A percentile compares a stretch with the other conserved stretches of the same genome.
phyloP scores from a whole-genome alignment of 2,888 invertebrate species.

The Heterodera filipjevi region DNA sequence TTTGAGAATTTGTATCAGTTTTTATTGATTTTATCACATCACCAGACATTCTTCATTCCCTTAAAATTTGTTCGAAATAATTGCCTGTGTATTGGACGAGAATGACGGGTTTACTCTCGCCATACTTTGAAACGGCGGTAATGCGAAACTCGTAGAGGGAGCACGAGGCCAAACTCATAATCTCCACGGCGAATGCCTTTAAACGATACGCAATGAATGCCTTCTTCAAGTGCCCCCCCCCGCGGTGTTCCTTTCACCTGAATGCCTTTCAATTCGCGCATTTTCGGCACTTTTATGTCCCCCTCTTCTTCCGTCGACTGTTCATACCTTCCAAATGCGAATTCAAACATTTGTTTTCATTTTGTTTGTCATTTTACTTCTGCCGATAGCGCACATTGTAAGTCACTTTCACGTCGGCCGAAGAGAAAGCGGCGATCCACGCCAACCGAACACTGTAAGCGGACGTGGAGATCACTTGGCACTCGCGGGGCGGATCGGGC shows the following conservation, averaged over 20 bases:
- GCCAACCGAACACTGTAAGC: slow-evolving; percentile 63
- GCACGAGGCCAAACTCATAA: slow-evolving; percentile 63
- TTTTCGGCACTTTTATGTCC: slow-evolving; percentile 23
- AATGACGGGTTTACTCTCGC: slow-evolving; percentile 61
- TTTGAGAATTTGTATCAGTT: too few species aligned
- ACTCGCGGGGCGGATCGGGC: slow-evolving; percentile 64
- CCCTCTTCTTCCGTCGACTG: slow-evolving; percentile 23
- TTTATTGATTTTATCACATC: too few species aligned
- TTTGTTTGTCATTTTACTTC: slow-evolving; percentile 45
- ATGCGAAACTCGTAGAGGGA: slow-evolving; percentile 63
- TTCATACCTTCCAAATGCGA: neutral
- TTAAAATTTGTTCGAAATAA: too few species aligned
- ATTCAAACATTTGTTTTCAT: neutral
- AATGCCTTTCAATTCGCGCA: slow-evolving; percentile 35
- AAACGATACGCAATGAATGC: neutral
- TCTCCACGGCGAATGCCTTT: slow-evolving; percentile 49
- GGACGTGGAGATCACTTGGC: slow-evolving; percentile 62
- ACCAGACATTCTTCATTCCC: too few species aligned
- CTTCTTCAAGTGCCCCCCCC: neutral
- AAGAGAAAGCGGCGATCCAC: slow-evolving; percentile 63
- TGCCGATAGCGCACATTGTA: slow-evolving; percentile 57
- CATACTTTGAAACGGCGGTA: slow-evolving; percentile 61
- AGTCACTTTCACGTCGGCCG: slow-evolving; percentile 52
- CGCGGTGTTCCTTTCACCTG: neutral
- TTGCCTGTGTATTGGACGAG: slow-evolving; percentile 63